Base-by-base conservation (phyloP, 1,140 invertebrate genomes). In the Calliphora vicina region DNA sequence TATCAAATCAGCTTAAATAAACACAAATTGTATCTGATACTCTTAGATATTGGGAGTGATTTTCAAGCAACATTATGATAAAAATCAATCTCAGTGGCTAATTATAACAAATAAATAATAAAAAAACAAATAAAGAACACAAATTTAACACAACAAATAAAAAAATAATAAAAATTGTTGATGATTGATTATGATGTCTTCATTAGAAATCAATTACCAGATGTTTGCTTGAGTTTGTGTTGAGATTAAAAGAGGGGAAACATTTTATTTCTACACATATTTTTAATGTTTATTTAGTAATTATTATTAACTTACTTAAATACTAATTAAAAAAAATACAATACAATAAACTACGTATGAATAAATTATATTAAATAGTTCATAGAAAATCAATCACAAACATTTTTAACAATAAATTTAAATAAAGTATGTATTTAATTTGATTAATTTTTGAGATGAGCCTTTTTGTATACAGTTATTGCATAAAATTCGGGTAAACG, bases 401-500 rank as follows among this genome's bases (percentile, higher is more conserved):
- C 4, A 4, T 50, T 3, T 50, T 50, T 50, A 15, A 50, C 4
- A n/a, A 50, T 13, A 50, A n/a, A n/a, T n/a, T n/a, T n/a, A n/a
- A n/a, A n/a, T n/a, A n/a, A n/a, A n/a, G n/a, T n/a, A n/a, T n/a
- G n/a, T n/a, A n/a, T n/a, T n/a, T n/a, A n/a, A n/a, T n/a, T n/a
- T n/a, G n/a, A n/a, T 12, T 12, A 45, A 4, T 50, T 12, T 12
- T 50, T 50, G 4, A 72, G 35, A 23, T 86, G 84, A 0, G 74
- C 87, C 67, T 87, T 89, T 78, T 85, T 86, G 20, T 86, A 89
- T 13, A 89, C 88, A 78, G 84, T 89, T 84, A 89, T 88, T 83
- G 88, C 88, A 83, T 88, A 89, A 81, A 89, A 89, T 84, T 89
- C 87, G 1, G 88, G 88, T 25, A 89, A 82, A 61, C 87, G 86